Conservation (phyloP, 2,797 vertebrate genomes). For the Mergus octosetaceus region DNA sequence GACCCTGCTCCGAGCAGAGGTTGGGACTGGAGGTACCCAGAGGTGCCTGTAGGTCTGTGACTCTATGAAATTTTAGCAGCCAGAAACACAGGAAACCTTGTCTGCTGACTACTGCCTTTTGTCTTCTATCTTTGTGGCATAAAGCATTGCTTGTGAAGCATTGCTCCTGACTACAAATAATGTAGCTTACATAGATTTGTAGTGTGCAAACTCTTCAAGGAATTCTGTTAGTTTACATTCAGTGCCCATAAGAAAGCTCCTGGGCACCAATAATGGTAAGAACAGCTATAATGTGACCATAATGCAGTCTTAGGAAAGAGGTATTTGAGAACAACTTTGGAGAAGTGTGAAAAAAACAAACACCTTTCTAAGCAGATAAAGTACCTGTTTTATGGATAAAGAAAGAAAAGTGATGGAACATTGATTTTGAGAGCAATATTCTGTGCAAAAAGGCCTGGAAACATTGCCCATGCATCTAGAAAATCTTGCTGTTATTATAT, state of each 20-base stretch:
- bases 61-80: background rate
- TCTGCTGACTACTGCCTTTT: background rate
- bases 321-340: background rate
- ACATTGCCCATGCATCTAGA: background rate
- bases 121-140: background rate
- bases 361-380: background rate
- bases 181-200: background rate
- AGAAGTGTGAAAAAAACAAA: background rate
- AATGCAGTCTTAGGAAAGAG: background rate
- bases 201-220: background rate
- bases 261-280: background rate
- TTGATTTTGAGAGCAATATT: background rate
- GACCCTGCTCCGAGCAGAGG: background rate
- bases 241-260: background rate
- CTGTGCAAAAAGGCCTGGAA: background rate
- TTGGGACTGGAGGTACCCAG: background rate
- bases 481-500: background rate
- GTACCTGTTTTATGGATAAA: fast-evolving
- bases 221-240: background rate
- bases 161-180: background rate
- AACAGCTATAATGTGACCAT: background rate
- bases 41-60: background rate
- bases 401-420: background rate
- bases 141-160: background rate
- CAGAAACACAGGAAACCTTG: background rate